Base-by-base conservation (phyloP, 2,797 vertebrate species). In the Cirrhinus molitorella region DNA sequence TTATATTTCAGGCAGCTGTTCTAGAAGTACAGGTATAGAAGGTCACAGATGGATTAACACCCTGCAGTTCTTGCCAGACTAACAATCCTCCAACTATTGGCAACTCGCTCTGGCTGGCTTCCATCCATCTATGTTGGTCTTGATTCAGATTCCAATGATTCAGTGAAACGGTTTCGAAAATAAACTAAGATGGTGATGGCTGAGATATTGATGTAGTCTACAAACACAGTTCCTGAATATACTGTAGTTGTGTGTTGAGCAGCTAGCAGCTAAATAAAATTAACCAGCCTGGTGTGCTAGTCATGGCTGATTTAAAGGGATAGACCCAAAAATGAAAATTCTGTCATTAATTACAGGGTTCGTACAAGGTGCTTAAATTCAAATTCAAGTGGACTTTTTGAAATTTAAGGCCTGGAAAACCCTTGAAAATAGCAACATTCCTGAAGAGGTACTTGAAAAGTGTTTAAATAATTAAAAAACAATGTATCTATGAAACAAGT, bases 21-120 rank as follows among this genome's bases (percentile, higher is more conserved):
- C 40, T 83, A 43, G 40, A 16, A 83, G 77, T 66, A 31, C 31
- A 68, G 76, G 75, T 79, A 65, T 28, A 45, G 75, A 79, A 80
- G 71, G 81, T 86, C 70, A 68, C 61, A 70, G 75, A 74, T 59
- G 81, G 81, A 75, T 73, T 43, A 68, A 68, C 74, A 40, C n/a
- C 61, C 68, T 43, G 76, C 37, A 74, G 47, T 25, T 83, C 67
- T 63, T 73, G 40, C 75, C 75, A 74, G 25, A 37, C n/a, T 31
- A 16, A 47, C 14, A 45, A 51, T 49, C 75, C 51, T 51, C 23
- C 28, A 49, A 34, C 61, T 43, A 5, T 51, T 51, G 43, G 23
- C 55, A 49, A 31, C 49, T 43, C 51, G 31, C 19, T 70, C 57
- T 31, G 45, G 43, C 73, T 53, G 75, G 37, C 23, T 40, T 76